Evolutionary conservation across 2,888 invertebrate species (phyloP).

Genomic region (Ennomos quercinarius): DNA sequence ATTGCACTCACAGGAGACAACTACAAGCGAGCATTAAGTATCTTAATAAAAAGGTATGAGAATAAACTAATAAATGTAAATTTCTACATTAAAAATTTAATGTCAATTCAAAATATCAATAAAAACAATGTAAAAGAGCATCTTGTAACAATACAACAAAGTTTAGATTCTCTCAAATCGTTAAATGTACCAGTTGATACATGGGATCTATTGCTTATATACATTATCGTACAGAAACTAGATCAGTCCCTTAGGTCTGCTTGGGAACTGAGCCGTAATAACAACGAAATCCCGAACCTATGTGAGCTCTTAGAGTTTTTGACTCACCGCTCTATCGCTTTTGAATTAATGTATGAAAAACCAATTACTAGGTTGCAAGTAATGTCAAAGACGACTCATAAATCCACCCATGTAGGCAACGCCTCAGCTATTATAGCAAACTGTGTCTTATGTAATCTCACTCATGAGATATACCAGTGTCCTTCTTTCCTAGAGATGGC

Average conservation of each 20-base stretch:
- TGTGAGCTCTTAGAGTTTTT: not conserved
- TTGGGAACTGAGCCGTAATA: not conserved
- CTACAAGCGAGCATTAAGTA: not conserved
- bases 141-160: not conserved
- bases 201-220: not conserved
- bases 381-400: not conserved
- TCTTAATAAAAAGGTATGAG: not conserved
- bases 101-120: not conserved
- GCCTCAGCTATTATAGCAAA: not conserved
- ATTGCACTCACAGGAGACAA: not conserved
- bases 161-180: not conserved
- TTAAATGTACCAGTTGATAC: not conserved
- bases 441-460: not conserved
- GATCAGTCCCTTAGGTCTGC: not conserved
- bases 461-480: not conserved
- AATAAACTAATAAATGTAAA: not conserved
- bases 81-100: not conserved
- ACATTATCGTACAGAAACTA: not conserved
- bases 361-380: not conserved
- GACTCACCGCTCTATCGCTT: not conserved
- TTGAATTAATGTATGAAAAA: not conserved
- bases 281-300: not conserved
- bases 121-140: not conserved
- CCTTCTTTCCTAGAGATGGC: not conserved
- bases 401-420: not conserved